phyloP scores from a whole-genome alignment of 2,888 invertebrate genomes.

The Dastarcus helophoroides region DNA sequence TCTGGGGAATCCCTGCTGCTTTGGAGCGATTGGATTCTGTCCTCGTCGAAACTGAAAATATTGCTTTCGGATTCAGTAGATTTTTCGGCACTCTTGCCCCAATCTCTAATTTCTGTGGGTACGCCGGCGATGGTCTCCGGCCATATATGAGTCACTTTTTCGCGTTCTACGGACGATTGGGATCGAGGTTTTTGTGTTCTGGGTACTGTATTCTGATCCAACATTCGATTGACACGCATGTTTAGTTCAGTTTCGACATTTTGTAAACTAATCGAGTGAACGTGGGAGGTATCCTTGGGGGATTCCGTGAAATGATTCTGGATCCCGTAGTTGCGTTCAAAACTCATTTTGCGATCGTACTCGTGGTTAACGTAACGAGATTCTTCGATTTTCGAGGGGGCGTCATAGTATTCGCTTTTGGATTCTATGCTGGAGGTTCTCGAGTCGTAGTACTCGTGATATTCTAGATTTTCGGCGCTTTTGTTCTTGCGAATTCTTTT shows the following conservation, averaged over 20 bases:
- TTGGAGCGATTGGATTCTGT: conserved; percentile 60
- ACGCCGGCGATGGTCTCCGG: conserved; percentile 43
- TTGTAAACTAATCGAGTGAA: conserved; percentile 57
- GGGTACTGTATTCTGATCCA: conserved; percentile 41
- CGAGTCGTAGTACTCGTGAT: conserved; percentile 40
- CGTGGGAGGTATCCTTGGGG: conserved; percentile 38
- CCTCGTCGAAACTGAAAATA: conserved; percentile 66
- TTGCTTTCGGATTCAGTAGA: conserved; percentile 60
- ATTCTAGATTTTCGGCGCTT: conserved; percentile 21
- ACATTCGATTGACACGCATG: conserved; percentile 40
- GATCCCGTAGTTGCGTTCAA: conserved; percentile 36
- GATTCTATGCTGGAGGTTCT: conserved; percentile 60
- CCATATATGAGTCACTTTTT: conserved; percentile 41
- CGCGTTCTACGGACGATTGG: conserved; percentile 13
- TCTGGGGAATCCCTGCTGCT: conserved; percentile 35
- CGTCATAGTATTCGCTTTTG: conserved; percentile 49
- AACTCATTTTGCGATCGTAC: conserved; percentile 34
- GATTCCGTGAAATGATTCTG: conserved; percentile 22
- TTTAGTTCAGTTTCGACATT: conserved; percentile 59
- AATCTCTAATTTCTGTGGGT: conserved; percentile 41
- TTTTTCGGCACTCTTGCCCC: conserved; percentile 34
- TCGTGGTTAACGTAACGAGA: conserved; percentile 21
- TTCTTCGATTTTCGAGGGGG: conserved; percentile 30
- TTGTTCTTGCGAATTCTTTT: conserved; percentile 25
- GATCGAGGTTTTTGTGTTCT: conserved; percentile 28